Evolutionary conservation across 2,888 invertebrate genomes (phyloP), one percentile per base, ranked within the genome.

Genomic region (Tineola bisselliella): DNA sequence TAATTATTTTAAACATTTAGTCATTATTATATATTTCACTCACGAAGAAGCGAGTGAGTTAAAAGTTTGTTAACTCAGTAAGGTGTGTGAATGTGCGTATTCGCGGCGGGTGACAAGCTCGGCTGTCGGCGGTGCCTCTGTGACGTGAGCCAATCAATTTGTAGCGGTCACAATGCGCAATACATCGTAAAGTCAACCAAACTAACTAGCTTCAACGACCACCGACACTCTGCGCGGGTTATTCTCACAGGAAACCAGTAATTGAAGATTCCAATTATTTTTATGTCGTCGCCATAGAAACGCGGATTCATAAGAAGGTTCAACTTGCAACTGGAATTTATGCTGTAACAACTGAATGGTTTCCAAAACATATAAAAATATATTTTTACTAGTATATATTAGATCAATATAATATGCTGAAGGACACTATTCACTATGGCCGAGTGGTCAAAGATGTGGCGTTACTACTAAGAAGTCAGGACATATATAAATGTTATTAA

Each of bases 71-170:
- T 6, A n/a, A 25, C 56, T 30, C 2, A 13, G 19, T 17, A 15
- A 33, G 19, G 17, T 48, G 44, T 59, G 44, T 60, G 31, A 43
- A n/a, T 30, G 31, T 60, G 60, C 17, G 31, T 19, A 30, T 43
- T 59, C 43, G 18, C 60, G 15, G 48, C 48, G 44, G 75, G 81
- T 82, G 82, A 81, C 78, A 77, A 74, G 71, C 75, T 76, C 77
- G 75, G 75, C 76, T 74, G 79, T 75, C 83, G 83, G 84, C 76
- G 68, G 72, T 44, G 48, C 75, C 66, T 70, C 70, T 79, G 77
- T 77, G 79, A 73, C 74, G 78, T 69, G 68, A 54, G 64, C 83
- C 84, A 82, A 84, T 84, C 84, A 84, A 84, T 84, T 86, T 84
- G 84, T 84, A 75, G 73, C 66, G 68, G 66, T 48, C 74, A 81